Evolutionary conservation across 2,888 invertebrate species (phyloP).

Genomic region (Mayetiola destructor): DNA sequence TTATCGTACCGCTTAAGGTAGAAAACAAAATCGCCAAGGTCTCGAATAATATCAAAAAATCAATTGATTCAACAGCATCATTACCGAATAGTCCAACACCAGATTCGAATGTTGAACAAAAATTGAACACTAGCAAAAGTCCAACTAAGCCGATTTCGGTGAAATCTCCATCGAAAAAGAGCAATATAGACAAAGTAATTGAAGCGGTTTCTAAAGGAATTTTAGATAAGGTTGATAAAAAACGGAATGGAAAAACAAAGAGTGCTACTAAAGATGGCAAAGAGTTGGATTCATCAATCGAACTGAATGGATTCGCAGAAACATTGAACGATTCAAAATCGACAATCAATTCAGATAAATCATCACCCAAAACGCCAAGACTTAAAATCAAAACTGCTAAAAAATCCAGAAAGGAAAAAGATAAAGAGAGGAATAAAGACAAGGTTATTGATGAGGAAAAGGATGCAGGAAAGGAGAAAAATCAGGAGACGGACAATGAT

Average conservation of each 20-base stretch:
- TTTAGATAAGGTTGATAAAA: background rate
- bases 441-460: conserved; percentile 41
- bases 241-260: no score
- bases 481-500: conserved; percentile 35
- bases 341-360: background rate
- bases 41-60: background rate
- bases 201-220: background rate
- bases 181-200: background rate
- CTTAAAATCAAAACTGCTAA: background rate
- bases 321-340: conserved; percentile 4
- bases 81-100: background rate
- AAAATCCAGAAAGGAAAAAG: conserved; percentile 27
- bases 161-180: background rate
- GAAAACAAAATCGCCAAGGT: no score
- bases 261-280: no score
- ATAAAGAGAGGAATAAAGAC: conserved; percentile 29
- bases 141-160: background rate
- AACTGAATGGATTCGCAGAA: background rate
- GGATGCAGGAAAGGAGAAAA: conserved; percentile 41
- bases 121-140: background rate
- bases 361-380: background rate
- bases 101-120: background rate
- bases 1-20: no score
- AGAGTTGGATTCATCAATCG: no score
- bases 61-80: background rate